These are phyloP conservation scores for Varroa destructor DNA, from an alignment of 1,140 invertebrate genomes.

Conservation along the genomic window DNA sequence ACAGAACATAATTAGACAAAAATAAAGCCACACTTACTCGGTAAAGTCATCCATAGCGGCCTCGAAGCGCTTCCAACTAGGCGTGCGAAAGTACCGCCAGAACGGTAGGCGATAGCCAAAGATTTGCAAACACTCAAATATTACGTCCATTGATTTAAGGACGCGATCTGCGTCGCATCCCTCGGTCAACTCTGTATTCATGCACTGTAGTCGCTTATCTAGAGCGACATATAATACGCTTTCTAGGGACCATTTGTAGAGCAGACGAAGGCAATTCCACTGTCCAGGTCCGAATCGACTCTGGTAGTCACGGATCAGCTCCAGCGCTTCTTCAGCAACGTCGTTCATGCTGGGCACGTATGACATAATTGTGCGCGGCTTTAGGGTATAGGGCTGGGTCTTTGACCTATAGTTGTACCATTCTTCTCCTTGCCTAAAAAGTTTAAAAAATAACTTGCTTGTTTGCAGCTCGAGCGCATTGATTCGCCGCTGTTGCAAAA, in stretches of 20 bases:
- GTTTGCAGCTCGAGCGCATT: no score
- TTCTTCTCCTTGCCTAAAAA: conserved; percentile 59
- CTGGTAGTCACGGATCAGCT: conserved; percentile 46
- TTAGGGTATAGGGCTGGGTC: conserved; percentile 66
- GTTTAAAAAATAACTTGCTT: conserved; percentile 5
- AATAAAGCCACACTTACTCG: background rate
- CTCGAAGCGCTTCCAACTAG: conserved; percentile 22
- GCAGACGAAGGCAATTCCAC: conserved; percentile 12
- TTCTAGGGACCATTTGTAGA: conserved; percentile 24
- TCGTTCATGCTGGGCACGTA: conserved; percentile 57
- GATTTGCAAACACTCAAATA: conserved; percentile 21
- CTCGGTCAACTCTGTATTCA: background rate
- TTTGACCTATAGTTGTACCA: conserved; percentile 65
- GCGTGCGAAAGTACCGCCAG: conserved; percentile 14
- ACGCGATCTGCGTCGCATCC: conserved; percentile 16
- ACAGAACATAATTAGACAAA: no score
- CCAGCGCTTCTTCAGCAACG: conserved; percentile 64
- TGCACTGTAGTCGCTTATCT: conserved; percentile 16
- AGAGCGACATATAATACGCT: conserved; percentile 16
- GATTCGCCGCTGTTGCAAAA: no score
- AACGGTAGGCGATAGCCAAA: conserved; percentile 6
- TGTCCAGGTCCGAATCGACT: background rate
- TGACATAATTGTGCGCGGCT: conserved; percentile 57
- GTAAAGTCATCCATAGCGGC: conserved; percentile 18
- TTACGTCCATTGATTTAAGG: conserved; percentile 24